phyloP scores from a whole-genome alignment of 2,113 vertebrate genomes.

The Menidia beryllina region DNA sequence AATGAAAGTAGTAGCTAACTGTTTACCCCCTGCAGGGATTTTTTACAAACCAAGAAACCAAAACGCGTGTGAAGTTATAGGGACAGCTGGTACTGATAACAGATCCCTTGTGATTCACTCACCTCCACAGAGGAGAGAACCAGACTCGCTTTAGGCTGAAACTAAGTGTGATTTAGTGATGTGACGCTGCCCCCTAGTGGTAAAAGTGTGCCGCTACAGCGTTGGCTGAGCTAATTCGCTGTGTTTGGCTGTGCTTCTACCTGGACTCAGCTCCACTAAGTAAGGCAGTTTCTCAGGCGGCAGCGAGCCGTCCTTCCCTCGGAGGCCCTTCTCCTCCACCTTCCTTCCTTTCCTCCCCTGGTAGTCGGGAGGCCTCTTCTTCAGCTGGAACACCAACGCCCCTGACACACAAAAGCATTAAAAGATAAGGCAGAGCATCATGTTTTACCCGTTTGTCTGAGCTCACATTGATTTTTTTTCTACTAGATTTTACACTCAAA shows the following conservation, averaged over 20 bases:
- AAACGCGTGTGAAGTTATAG: background rate
- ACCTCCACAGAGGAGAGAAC: constrained; percentile 1
- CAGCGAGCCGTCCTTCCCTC: constrained; percentile 83
- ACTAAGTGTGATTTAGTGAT: background rate
- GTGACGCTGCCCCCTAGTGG: constrained; percentile 40
- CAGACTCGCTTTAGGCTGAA: constrained; percentile 2
- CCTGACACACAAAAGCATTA: constrained; percentile 77
- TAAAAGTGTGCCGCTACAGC: constrained; percentile 2
- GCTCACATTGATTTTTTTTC: too few species aligned
- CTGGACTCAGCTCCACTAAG: constrained; percentile 92
- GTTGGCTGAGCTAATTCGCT: background rate
- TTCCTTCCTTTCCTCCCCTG: constrained; percentile 88
- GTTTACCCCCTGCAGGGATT: background rate
- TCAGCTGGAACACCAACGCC: constrained; percentile 93
- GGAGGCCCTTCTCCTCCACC: constrained; percentile 84
- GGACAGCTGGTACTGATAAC: constrained; percentile 29
- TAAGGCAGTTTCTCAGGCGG: constrained; percentile 96
- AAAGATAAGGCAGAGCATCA: too few species aligned
- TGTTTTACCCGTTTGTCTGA: too few species aligned
- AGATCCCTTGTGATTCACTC: background rate
- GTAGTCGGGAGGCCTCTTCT: constrained; percentile 91
- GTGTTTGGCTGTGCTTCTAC: constrained; percentile 31
- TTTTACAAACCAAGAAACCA: too few species aligned
- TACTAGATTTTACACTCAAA: too few species aligned
- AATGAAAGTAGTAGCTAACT: background rate